Evolutionary conservation across 2,113 vertebrate species (phyloP).

Genomic region (Tyto alba): DNA sequence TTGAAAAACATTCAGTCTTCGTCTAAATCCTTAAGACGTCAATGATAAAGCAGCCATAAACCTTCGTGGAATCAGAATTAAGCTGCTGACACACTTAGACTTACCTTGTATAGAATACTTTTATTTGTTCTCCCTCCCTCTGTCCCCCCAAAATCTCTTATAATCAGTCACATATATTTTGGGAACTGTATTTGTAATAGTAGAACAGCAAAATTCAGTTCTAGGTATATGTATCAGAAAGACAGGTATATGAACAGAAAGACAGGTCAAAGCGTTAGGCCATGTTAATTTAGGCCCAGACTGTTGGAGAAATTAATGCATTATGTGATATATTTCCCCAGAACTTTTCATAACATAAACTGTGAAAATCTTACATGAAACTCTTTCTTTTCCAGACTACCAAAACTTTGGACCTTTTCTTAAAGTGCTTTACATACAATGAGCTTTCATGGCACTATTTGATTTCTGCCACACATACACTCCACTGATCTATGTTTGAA

Average conservation of each 20-base stretch:
- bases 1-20: neutral
- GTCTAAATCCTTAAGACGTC: neutral
- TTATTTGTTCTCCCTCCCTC: neutral
- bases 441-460: neutral
- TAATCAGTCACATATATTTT: neutral
- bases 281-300: neutral
- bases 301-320: neutral
- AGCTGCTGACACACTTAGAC: neutral
- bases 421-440: neutral
- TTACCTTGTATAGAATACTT: neutral
- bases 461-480: neutral
- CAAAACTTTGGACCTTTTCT: neutral
- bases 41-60: neutral
- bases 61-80: neutral
- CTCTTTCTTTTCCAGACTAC: neutral
- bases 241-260: neutral
- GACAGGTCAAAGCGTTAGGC: neutral
- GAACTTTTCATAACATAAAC: neutral
- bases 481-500: neutral
- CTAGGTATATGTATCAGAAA: accelerated
- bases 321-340: accelerated
- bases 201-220: neutral
- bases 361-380: neutral
- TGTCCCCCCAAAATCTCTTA: neutral
- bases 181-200: neutral